Evolutionary conservation across 2,797 vertebrate species (phyloP).

Genomic region (Toxotes lorentzi): DNA sequence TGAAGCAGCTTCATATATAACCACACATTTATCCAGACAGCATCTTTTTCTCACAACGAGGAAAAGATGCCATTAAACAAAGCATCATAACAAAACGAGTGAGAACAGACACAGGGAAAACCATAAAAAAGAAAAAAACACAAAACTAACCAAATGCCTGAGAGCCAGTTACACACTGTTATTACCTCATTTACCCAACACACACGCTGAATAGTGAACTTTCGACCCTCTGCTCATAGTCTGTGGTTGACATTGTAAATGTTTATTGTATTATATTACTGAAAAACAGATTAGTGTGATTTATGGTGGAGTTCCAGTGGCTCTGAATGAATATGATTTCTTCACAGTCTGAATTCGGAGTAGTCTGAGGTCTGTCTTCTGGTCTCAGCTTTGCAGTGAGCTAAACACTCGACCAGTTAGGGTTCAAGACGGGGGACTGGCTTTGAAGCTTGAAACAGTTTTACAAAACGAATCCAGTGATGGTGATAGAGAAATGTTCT

Average conservation of each 20-base stretch:
- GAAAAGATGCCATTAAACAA: neutral
- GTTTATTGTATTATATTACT: neutral
- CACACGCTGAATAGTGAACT: slow-evolving; percentile 20
- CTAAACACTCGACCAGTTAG: no score
- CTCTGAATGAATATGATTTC: no score
- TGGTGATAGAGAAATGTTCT: neutral
- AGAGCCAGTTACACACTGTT: neutral
- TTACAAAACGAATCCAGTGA: no score
- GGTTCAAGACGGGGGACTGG: no score
- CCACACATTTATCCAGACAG: neutral
- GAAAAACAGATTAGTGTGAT: neutral
- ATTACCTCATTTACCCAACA: slow-evolving; percentile 11
- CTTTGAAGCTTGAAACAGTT: no score
- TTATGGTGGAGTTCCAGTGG: neutral
- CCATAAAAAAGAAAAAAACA: neutral
- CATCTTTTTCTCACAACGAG: neutral
- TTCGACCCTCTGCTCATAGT: neutral
- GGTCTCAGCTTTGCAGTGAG: no score
- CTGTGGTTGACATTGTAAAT: neutral
- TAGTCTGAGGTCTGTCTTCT: no score
- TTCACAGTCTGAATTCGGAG: no score
- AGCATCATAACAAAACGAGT: neutral
- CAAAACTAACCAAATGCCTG: neutral
- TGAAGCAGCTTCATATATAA: neutral
- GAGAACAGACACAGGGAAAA: no score